phyloP scores from a whole-genome alignment of 2,888 invertebrate genomes.

The Ctena decussata region DNA sequence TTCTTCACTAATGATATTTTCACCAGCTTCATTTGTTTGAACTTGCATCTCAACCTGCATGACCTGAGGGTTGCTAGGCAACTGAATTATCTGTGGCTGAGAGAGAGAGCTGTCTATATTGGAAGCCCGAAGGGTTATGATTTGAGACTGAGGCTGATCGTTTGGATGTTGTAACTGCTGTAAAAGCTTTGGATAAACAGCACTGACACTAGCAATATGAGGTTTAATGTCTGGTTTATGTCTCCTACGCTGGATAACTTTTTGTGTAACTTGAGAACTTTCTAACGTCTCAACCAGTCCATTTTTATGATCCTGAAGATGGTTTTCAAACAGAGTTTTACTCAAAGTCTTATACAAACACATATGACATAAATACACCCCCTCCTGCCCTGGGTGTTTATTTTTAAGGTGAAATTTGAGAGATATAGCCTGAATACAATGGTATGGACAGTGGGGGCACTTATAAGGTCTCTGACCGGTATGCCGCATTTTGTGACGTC shows the following conservation, averaged over 20 bases:
- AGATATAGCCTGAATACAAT: conserved; percentile 92
- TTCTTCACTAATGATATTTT: conserved; percentile 79
- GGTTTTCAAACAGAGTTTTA: conserved; percentile 89
- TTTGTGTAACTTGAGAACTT: neutral
- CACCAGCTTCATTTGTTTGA: conserved; percentile 73
- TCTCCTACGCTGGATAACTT: neutral
- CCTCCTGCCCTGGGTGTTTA: conserved; percentile 90
- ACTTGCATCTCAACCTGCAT: conserved; percentile 64
- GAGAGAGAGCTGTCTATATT: neutral
- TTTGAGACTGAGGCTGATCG: neutral
- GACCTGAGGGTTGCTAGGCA: conserved; percentile 6
- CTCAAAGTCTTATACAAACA: conserved; percentile 89
- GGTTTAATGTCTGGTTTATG: neutral
- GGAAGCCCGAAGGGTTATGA: neutral
- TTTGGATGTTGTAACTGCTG: neutral
- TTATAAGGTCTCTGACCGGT: conserved; percentile 92
- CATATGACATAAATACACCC: conserved; percentile 74
- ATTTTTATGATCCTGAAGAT: conserved; percentile 89
- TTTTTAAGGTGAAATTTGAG: conserved; percentile 93
- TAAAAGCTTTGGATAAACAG: neutral
- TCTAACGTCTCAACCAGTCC: conserved; percentile 81
- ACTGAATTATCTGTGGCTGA: neutral
- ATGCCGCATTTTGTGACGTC: conserved; percentile 93
- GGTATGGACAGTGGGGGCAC: conserved; percentile 93
- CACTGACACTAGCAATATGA: neutral